Conservation (phyloP, 2,888 invertebrate genomes). For the Hyles lineata region DNA sequence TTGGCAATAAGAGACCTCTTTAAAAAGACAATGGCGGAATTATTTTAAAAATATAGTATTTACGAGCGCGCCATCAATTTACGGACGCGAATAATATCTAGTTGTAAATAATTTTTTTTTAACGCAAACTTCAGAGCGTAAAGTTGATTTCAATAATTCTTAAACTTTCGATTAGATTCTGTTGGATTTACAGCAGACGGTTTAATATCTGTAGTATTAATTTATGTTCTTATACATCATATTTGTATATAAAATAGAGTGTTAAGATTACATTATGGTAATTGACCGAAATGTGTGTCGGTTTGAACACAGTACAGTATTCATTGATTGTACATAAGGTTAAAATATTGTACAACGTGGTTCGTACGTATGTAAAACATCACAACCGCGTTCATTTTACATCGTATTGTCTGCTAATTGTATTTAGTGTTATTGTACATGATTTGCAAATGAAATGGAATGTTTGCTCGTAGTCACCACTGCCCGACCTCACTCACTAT, state of each 20-base stretch:
- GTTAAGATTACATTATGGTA: background rate
- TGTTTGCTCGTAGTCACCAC: background rate
- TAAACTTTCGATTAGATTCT: background rate
- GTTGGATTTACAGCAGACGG: background rate
- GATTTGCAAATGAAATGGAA: slow-evolving; percentile 8
- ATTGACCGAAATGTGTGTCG: slow-evolving; percentile 4
- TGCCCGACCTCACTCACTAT: background rate
- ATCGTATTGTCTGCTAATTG: slow-evolving; percentile 1
- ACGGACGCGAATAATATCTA: background rate
- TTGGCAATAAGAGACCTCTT: no score
- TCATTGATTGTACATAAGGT: background rate
- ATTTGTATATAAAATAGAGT: background rate
- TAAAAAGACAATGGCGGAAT: no score
- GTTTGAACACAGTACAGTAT: background rate
- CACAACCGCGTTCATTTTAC: slow-evolving; percentile 1
- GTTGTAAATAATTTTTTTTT: background rate
- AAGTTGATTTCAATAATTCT: background rate
- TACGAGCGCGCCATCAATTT: background rate
- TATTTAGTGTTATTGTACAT: background rate
- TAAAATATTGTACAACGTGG: background rate
- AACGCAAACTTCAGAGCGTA: background rate
- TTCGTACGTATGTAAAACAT: background rate
- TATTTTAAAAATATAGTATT: background rate
- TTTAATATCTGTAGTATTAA: background rate
- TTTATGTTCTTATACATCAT: background rate